Evolutionary conservation across 1,140 invertebrate species (phyloP).

Genomic region (Hydropsyche tenuis): DNA sequence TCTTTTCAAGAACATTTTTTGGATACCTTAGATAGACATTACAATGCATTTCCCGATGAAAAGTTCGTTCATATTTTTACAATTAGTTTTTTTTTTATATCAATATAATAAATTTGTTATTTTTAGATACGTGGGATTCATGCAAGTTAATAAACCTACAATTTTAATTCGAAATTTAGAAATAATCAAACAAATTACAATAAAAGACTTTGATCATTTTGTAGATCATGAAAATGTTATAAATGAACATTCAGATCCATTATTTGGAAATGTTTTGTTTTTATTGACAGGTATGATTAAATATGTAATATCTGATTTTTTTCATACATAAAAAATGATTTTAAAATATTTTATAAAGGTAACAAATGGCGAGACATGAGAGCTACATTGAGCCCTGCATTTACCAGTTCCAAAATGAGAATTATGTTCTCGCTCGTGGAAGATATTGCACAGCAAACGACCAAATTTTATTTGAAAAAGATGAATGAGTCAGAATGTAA

Average conservation of each 20-base stretch:
- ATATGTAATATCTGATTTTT: too few relatives aligned
- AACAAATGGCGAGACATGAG: constrained; percentile 62
- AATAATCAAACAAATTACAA: constrained; percentile 65
- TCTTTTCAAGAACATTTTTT: constrained; percentile 19
- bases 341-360: too few relatives aligned
- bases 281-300: constrained; percentile 58
- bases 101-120: not conserved
- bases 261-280: constrained; percentile 63
- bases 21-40: constrained; percentile 1
- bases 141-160: constrained; percentile 61
- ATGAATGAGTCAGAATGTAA: constrained; percentile 31
- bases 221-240: constrained; percentile 63
- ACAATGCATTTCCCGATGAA: constrained; percentile 36
- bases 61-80: constrained; percentile 32
- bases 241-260: constrained; percentile 58
- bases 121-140: constrained; percentile 63
- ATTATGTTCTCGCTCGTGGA: too few relatives aligned
- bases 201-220: constrained; percentile 74
- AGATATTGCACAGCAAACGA: too few relatives aligned
- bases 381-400: constrained; percentile 61
- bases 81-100: not conserved
- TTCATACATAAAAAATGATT: too few relatives aligned
- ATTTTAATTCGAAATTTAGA: constrained; percentile 68
- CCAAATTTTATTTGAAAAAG: constrained; percentile 43
- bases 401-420: constrained; percentile 62